Evolutionary conservation across 2,797 vertebrate genomes (phyloP), one percentile per base, ranked within the genome.

Genomic region (Hoplostethus atlanticus): DNA sequence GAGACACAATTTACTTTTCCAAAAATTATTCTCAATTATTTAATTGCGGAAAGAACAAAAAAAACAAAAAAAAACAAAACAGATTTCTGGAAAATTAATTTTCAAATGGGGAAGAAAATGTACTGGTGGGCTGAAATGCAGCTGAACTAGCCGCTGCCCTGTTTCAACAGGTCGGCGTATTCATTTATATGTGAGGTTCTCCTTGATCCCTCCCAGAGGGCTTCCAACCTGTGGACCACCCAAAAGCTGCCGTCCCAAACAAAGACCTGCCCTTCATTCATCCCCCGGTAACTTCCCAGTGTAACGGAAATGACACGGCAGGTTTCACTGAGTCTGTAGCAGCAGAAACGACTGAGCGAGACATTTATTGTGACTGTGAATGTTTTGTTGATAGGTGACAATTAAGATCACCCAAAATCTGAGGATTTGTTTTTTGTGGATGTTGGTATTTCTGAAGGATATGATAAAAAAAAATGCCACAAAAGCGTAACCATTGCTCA

Each of bases 141-240:
- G 73, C 64, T 81, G 79, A 87, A 85, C 87, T 71, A 74, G 68
- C 16, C 48, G 80, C 62, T 80, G 25, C 86, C 80, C 72, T 92
- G 88, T 89, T 90, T 78, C 77, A 80, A 89, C 81, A 89, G 83
- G 88, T 85, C 70, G 59, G 46, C 72, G 56, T 74, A 80, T 74
- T 80, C 67, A 80, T 86, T 89, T 90, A 84, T 67, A 85, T 56
- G 73, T 78, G 86, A 87, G 87, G 89, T 87, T 90, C 86, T 82
- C 73, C 83, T 56, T 91, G 85, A 90, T 90, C 88, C 87, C 84
- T 84, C 90, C 91, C 87, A 89, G 88, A 89, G 89, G 90, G 88
- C 88, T 90, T 90, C 87, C 87, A 88, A 91, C 85, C 84, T 88
- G 83, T 17, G 80, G 91, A 93, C 91, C 91, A 93, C 91, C 90